These are phyloP conservation scores for Bos taurus DNA, from an alignment of 2,113 vertebrate genomes.

Conservation along the genomic window ARS-UCD2.0 NC_037334.1:52861501-52862000, in stretches of 20 bases:
- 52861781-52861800: background rate
- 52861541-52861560: slow-evolving; percentile 60
- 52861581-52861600: slow-evolving; percentile 22
- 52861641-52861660: slow-evolving; percentile 2
- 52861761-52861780: background rate
- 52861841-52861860: background rate
- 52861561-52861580: slow-evolving; percentile 64
- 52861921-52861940: background rate
- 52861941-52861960: background rate
- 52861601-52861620: background rate
- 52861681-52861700: background rate
- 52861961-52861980: background rate
- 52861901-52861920: background rate
- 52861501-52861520: slow-evolving; percentile 46
- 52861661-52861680: background rate
- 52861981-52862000: background rate
- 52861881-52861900: background rate
- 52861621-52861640: slow-evolving; percentile 1
- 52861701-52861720: background rate
- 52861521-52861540: slow-evolving; percentile 58
- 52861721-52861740: background rate
- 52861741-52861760: background rate
- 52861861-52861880: background rate
- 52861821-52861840: background rate
- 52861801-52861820: background rate